phyloP scores from a whole-genome alignment of 2,888 invertebrate genomes.

The Agonopterix heracliana region DNA sequence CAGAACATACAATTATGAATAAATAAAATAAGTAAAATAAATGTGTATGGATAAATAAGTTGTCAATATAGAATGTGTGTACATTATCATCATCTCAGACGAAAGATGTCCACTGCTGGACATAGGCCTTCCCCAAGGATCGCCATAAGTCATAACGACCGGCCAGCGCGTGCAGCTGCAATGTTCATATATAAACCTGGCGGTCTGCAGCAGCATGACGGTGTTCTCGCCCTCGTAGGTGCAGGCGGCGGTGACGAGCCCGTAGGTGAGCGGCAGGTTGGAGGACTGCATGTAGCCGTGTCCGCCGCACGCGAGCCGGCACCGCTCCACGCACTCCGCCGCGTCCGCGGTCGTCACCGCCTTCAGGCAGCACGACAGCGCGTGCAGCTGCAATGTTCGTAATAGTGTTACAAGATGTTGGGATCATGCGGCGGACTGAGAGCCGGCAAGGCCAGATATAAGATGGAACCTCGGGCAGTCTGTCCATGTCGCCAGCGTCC shows the following conservation, averaged over 20 bases:
- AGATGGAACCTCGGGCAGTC: slow-evolving; percentile 85
- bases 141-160: too few relatives aligned
- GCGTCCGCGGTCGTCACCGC: slow-evolving; percentile 88
- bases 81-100: too few relatives aligned
- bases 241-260: slow-evolving; percentile 86
- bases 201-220: slow-evolving; percentile 90
- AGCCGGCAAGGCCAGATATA: too few relatives aligned
- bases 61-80: too few relatives aligned
- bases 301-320: slow-evolving; percentile 94
- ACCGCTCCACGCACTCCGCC: slow-evolving; percentile 85
- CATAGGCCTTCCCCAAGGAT: too few relatives aligned
- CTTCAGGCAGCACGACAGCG: slow-evolving; percentile 93
- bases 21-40: too few relatives aligned
- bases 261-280: slow-evolving; percentile 90
- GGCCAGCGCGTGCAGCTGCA: too few relatives aligned
- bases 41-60: too few relatives aligned
- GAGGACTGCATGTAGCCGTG: slow-evolving; percentile 93
- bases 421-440: too few relatives aligned
- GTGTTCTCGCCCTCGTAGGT: slow-evolving; percentile 95
- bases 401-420: too few relatives aligned
- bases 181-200: slow-evolving; percentile 49
- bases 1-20: too few relatives aligned
- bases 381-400: slow-evolving; percentile 81
- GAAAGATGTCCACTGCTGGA: too few relatives aligned
- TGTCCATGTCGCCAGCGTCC: slow-evolving; percentile 86